A percentile compares a stretch with the other conserved stretches of the same genome.
Conservation (phyloP, 92 coral and sea anemone genomes). For the Scolanthus callimorphus region DNA sequence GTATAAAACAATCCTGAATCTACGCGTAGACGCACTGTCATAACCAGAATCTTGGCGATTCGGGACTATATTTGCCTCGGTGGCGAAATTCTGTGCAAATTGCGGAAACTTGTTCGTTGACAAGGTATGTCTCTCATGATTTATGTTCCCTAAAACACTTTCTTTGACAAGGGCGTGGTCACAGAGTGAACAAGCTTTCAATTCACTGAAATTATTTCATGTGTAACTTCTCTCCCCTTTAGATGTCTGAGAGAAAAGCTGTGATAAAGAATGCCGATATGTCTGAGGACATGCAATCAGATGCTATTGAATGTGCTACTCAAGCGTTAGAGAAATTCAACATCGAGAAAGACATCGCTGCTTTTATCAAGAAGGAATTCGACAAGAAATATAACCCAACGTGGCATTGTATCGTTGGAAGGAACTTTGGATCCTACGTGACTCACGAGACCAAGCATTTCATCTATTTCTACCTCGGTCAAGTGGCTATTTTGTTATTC, state of each 20-base stretch:
- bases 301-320: constrained; percentile 73
- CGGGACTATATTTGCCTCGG: no score
- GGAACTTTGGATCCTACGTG: constrained; percentile 81
- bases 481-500: constrained; percentile 76
- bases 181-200: no score
- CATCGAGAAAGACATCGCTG: constrained; percentile 81
- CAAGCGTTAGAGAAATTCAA: constrained; percentile 80
- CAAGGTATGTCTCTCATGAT: constrained; percentile 51
- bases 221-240: no score
- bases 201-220: no score
- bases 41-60: no score
- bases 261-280: constrained; percentile 88
- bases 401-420: constrained; percentile 84
- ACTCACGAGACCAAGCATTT: constrained; percentile 86
- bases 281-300: constrained; percentile 93
- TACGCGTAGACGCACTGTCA: no score
- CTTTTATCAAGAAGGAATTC: constrained; percentile 76
- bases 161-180: no score
- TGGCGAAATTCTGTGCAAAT: constrained; percentile 51
- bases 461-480: constrained; percentile 78
- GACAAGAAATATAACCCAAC: constrained; percentile 87
- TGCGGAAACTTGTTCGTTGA: constrained; percentile 53
- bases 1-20: no score
- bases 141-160: no score
- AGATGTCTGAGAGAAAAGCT: constrained; percentile 82